phyloP scores from a whole-genome alignment of 2,797 vertebrate genomes.

The Gymnoscopelus braueri region DNA sequence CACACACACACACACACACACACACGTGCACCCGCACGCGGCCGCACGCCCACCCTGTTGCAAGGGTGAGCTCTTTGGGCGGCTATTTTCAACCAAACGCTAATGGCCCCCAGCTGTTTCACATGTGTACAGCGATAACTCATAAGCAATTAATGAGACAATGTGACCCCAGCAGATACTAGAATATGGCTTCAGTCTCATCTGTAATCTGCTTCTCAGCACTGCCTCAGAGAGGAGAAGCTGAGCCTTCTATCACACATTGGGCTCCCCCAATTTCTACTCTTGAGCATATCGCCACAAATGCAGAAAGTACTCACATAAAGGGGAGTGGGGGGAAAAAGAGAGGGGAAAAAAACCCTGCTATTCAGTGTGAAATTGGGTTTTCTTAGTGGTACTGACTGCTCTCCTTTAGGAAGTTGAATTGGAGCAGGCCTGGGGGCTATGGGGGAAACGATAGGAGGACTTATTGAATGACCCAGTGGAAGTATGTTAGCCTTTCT shows the following conservation, averaged over 20 bases:
- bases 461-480: constrained; percentile 27
- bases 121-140: constrained; percentile 76
- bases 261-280: constrained; percentile 40
- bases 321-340: neutral
- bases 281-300: constrained; percentile 40
- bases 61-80: constrained; percentile 52
- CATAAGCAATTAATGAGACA: constrained; percentile 78
- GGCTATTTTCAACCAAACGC: constrained; percentile 55
- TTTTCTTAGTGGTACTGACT: constrained; percentile 40
- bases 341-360: constrained; percentile 12
- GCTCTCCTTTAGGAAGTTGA: constrained; percentile 42
- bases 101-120: constrained; percentile 73
- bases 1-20: neutral
- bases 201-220: constrained; percentile 58
- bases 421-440: constrained; percentile 29
- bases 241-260: constrained; percentile 38
- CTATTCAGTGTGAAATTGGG: constrained; percentile 47
- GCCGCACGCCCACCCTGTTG: neutral
- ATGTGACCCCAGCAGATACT: constrained; percentile 63
- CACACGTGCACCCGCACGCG: neutral
- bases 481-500: constrained; percentile 38
- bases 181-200: constrained; percentile 54
- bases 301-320: constrained; percentile 26
- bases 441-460: constrained; percentile 7
- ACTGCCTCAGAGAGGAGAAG: constrained; percentile 37